A percentile compares a stretch with the other conserved stretches of the same genome.
Evolutionary conservation across 1,140 invertebrate species (phyloP).

Genomic region (Drosophila sulfurigaster): DNA sequence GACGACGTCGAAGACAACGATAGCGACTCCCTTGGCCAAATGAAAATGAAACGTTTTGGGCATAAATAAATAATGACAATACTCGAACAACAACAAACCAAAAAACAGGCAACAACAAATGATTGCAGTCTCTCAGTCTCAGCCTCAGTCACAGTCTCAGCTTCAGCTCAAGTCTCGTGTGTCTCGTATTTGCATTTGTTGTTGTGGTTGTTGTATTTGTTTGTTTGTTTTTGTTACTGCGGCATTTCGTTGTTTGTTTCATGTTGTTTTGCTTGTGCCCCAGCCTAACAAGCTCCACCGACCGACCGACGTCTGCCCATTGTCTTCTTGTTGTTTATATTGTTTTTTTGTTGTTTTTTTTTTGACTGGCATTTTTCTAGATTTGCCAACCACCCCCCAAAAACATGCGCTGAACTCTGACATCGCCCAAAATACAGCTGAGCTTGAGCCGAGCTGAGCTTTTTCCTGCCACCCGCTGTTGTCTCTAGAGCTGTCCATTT

Average conservation of each 20-base stretch:
- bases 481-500: neutral
- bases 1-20: constrained; percentile 36
- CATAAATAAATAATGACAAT: constrained; percentile 82
- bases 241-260: constrained; percentile 75
- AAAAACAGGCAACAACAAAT: constrained; percentile 81
- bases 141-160: constrained; percentile 1
- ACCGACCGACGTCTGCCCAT: constrained; percentile 75
- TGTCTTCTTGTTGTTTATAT: constrained; percentile 48
- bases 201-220: constrained; percentile 25
- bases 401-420: constrained; percentile 79
- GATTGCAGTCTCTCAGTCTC: constrained; percentile 48
- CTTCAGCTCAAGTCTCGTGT: neutral
- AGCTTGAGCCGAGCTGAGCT: constrained; percentile 6
- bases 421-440: constrained; percentile 42
- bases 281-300: constrained; percentile 69
- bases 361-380: constrained; percentile 72
- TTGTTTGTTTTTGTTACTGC: constrained; percentile 49
- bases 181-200: constrained; percentile 63
- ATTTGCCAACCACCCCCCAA: constrained; percentile 74
- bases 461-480: constrained; percentile 1
- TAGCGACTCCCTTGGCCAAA: constrained; percentile 75
- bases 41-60: constrained; percentile 82
- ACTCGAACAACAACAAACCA: constrained; percentile 50
- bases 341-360: constrained; percentile 31
- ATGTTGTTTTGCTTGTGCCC: constrained; percentile 55